Evolutionary conservation across 37 sponge, comb jelly and placozoan genomes (phyloP), one percentile per base, ranked within the genome.

Genomic region (Spongia lamella): DNA sequence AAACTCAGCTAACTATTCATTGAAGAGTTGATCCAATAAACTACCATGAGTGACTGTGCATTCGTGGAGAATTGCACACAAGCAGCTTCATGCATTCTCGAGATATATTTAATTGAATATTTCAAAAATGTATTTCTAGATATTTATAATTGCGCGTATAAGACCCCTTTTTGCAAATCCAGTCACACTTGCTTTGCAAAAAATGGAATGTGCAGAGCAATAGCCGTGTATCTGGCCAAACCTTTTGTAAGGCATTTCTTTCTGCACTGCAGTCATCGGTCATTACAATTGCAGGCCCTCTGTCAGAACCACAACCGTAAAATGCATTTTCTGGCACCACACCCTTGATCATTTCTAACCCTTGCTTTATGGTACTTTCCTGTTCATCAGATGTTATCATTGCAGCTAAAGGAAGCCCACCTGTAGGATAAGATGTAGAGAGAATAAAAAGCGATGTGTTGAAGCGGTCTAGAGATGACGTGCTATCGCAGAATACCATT

Each of bases 151-250:
- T n/a, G n/a, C n/a, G n/a, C n/a, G n/a, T n/a, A n/a, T n/a, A n/a
- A n/a, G n/a, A n/a, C n/a, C n/a, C n/a, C n/a, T n/a, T n/a, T n/a
- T n/a, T n/a, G n/a, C n/a, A n/a, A n/a, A n/a, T n/a, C n/a, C n/a
- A n/a, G n/a, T n/a, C n/a, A n/a, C n/a, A n/a, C n/a, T 17, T 14
- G 5, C 68, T 25, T 25, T 78, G 79, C 3, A 78, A 56, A 32
- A 66, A 78, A 38, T 68, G 70, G 21, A 68, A 79, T 14, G 39
- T 67, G 61, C 79, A 79, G 1, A 79, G 58, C 4, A 68, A 33
- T 7, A 24, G 31, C 2, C 1, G 5, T 53, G 70, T 4, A 1
- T 1, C 31, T 38, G 70, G 70, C 79, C 79, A 79, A 1, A 25
- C 20, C 1, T 38, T 43, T 17, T 36, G 5, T 13, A 71, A 52